phyloP scores from a whole-genome alignment of 2,888 invertebrate species.

The Strigamia transsilvanica region DNA sequence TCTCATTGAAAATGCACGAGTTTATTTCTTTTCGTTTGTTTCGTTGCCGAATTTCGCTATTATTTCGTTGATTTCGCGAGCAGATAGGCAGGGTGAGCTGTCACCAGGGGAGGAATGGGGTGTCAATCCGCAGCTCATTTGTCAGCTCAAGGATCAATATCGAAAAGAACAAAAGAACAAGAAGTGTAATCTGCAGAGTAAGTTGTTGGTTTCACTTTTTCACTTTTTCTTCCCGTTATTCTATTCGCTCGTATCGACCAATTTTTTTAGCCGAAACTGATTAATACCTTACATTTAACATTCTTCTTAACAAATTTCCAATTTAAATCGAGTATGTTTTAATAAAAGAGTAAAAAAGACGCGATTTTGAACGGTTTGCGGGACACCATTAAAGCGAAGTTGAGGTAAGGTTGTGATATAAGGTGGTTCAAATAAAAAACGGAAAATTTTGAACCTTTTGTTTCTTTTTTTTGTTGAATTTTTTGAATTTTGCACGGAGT shows the following conservation, averaged over 20 bases:
- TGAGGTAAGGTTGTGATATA: background rate
- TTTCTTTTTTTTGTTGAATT: slow-evolving; percentile 37
- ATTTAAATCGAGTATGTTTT: too few relatives aligned
- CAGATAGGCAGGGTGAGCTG: slow-evolving; percentile 58
- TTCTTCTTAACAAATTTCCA: too few relatives aligned
- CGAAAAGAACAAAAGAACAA: slow-evolving; percentile 62
- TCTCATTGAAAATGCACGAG: slow-evolving; percentile 51
- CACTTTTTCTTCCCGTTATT: background rate
- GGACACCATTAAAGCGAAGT: slow-evolving; percentile 1
- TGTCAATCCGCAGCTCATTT: slow-evolving; percentile 64
- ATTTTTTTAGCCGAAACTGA: too few relatives aligned
- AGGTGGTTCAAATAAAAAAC: background rate
- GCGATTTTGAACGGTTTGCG: background rate
- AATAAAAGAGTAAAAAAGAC: too few relatives aligned
- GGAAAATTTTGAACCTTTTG: background rate
- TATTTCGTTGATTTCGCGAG: slow-evolving; percentile 50
- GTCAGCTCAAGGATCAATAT: slow-evolving; percentile 66
- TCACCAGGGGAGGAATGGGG: slow-evolving; percentile 63
- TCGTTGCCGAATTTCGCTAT: background rate
- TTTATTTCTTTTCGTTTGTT: slow-evolving; percentile 50
- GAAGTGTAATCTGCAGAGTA: slow-evolving; percentile 56
- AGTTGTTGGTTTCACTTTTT: slow-evolving; percentile 32
- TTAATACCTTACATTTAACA: too few relatives aligned
- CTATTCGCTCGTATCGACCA: too few relatives aligned
- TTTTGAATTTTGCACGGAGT: background rate